These are phyloP conservation scores for Rachycentron canadum DNA, from an alignment of 2,797 vertebrate species.

Conservation along the genomic window DNA sequence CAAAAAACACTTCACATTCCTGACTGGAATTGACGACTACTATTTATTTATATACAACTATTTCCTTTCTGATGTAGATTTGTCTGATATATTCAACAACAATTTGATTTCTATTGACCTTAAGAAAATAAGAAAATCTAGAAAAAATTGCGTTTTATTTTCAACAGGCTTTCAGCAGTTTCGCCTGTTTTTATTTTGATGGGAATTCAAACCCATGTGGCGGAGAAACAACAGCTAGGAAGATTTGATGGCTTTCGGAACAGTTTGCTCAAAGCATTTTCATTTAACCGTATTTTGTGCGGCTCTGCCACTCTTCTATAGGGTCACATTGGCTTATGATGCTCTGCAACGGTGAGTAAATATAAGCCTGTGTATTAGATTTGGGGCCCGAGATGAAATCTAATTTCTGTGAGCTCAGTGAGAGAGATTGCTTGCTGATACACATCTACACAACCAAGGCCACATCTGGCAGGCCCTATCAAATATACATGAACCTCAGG, in stretches of 20 bases:
- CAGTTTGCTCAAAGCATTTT: conserved; percentile 77
- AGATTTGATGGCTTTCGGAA: conserved; percentile 62
- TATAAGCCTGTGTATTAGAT: conserved; percentile 83
- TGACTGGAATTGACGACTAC: conserved; percentile 1
- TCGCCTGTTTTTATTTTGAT: conserved; percentile 22
- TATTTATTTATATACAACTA: conserved; percentile 6
- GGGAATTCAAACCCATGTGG: conserved; percentile 17
- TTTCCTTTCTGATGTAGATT: conserved; percentile 28
- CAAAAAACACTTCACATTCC: conserved; percentile 23
- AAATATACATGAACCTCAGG: conserved; percentile 81
- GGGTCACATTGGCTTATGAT: conserved; percentile 81
- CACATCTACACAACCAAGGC: conserved; percentile 72
- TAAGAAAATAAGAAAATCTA: conserved; percentile 29
- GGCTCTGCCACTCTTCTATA: conserved; percentile 60
- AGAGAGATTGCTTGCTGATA: conserved; percentile 76
- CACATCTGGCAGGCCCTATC: conserved; percentile 79
- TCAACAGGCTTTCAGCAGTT: background rate
- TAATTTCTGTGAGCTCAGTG: conserved; percentile 77
- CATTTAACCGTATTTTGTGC: conserved; percentile 77
- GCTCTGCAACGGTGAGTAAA: conserved; percentile 81
- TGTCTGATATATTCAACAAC: conserved; percentile 24
- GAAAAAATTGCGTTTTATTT: conserved; percentile 24
- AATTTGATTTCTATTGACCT: conserved; percentile 37
- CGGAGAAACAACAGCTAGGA: conserved; percentile 36
- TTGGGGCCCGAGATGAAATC: conserved; percentile 80